These are phyloP conservation scores for Oxyteleia sp. DNA, from an alignment of 2,888 invertebrate genomes.

Conservation along the genomic window DNA sequence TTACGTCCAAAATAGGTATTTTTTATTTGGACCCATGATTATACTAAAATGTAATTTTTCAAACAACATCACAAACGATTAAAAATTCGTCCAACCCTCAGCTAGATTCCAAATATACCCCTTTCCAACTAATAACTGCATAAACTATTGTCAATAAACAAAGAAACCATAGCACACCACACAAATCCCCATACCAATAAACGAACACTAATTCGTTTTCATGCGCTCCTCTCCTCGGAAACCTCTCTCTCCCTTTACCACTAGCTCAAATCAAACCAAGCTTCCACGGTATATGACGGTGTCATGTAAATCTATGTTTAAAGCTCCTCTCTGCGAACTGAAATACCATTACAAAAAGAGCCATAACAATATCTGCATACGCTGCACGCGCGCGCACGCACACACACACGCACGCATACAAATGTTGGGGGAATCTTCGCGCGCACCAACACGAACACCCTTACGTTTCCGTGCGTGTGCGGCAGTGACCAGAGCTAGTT, in stretches of 20 bases:
- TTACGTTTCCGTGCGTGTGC: slow-evolving; percentile 54
- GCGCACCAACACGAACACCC: slow-evolving; percentile 31
- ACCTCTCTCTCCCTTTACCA: slow-evolving; percentile 16
- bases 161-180: slow-evolving; percentile 44
- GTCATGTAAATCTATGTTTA: slow-evolving; percentile 81
- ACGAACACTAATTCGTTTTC: slow-evolving; percentile 55
- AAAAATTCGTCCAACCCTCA: not conserved
- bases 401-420: slow-evolving; percentile 9
- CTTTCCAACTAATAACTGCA: slow-evolving; percentile 54
- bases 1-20: no score
- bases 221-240: slow-evolving; percentile 34
- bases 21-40: no score
- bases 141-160: slow-evolving; percentile 67
- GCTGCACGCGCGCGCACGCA: slow-evolving; percentile 26
- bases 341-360: slow-evolving; percentile 82
- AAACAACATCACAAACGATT: no score
- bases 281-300: slow-evolving; percentile 66
- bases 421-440: slow-evolving; percentile 22
- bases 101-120: slow-evolving; percentile 30
- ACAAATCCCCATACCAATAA: slow-evolving; percentile 41
- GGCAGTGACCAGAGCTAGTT: slow-evolving; percentile 80
- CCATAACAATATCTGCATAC: slow-evolving; percentile 84
- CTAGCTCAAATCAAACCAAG: slow-evolving; percentile 4
- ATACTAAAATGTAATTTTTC: no score
- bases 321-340: slow-evolving; percentile 76